A percentile compares a stretch with the other conserved stretches of the same genome.
Evolutionary conservation across 2,113 vertebrate genomes (phyloP).

Genomic region (Galbula dea): DNA sequence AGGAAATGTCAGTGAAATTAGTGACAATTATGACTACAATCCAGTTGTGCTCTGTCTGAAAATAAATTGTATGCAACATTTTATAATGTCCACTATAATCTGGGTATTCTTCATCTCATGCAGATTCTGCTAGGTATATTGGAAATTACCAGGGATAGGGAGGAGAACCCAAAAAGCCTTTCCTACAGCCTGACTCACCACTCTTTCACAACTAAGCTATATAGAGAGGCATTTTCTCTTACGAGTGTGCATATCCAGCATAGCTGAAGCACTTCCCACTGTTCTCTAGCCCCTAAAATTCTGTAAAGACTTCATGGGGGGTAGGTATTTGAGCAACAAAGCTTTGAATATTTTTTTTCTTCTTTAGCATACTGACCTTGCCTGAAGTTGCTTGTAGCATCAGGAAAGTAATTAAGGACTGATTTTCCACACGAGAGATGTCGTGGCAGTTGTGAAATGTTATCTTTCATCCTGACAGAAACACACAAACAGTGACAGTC

Average conservation of each 20-base stretch:
- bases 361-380: rapidly evolving
- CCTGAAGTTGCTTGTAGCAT: background rate
- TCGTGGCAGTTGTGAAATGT: background rate
- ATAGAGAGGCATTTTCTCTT: background rate
- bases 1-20: background rate
- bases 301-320: background rate
- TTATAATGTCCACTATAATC: background rate
- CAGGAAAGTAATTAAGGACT: background rate
- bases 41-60: background rate
- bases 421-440: background rate
- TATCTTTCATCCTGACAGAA: background rate
- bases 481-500: background rate
- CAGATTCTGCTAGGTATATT: background rate
- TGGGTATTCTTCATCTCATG: background rate
- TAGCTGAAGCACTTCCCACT: rapidly evolving
- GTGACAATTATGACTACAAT: background rate
- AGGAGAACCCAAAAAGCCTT: background rate
- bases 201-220: background rate
- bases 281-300: background rate
- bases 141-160: background rate
- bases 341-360: background rate
- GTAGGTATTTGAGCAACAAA: background rate
- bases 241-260: background rate
- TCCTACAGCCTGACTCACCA: background rate
- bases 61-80: background rate